Conservation (phyloP, 2,113 vertebrate species). For the Nothobranchius kuhntae region DNA sequence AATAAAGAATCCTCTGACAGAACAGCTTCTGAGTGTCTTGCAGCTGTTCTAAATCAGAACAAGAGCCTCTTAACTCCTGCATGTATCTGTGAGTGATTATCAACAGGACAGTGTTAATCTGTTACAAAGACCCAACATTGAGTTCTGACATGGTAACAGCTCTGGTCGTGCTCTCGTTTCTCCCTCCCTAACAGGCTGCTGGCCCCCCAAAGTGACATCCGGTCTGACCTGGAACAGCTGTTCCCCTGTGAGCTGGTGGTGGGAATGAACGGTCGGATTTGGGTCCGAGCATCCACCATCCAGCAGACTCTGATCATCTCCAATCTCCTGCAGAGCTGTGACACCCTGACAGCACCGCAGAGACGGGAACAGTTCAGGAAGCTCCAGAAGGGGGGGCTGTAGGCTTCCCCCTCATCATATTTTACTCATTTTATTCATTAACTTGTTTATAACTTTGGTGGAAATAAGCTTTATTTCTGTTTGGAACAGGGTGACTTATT, state of each 20-base stretch:
- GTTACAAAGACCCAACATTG: too few relatives aligned
- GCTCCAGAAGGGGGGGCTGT: conserved; percentile 78
- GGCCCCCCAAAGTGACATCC: conserved; percentile 85
- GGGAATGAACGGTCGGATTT: conserved; percentile 93
- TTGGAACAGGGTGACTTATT: too few relatives aligned
- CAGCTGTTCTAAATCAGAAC: too few relatives aligned
- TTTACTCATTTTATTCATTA: too few relatives aligned
- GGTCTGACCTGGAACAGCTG: conserved; percentile 86
- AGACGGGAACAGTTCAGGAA: conserved; percentile 83
- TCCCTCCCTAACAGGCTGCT: conserved; percentile 79
- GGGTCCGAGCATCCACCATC: conserved; percentile 86
- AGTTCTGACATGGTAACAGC: too few relatives aligned
- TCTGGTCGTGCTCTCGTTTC: not conserved
- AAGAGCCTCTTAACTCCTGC: too few relatives aligned
- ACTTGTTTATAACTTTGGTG: too few relatives aligned
- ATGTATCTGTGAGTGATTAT: too few relatives aligned
- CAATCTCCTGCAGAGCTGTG: conserved; percentile 91
- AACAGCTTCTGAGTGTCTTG: too few relatives aligned
- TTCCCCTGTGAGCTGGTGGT: conserved; percentile 91
- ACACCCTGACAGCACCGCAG: conserved; percentile 89
- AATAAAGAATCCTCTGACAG: too few relatives aligned
- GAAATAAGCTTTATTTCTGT: too few relatives aligned
- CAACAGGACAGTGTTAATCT: too few relatives aligned
- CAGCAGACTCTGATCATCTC: conserved; percentile 91
- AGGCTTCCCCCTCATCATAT: not conserved